Evolutionary conservation across 2,888 invertebrate genomes (phyloP), one percentile per base, ranked within the genome.

Genomic region (Monopis laevigella): DNA sequence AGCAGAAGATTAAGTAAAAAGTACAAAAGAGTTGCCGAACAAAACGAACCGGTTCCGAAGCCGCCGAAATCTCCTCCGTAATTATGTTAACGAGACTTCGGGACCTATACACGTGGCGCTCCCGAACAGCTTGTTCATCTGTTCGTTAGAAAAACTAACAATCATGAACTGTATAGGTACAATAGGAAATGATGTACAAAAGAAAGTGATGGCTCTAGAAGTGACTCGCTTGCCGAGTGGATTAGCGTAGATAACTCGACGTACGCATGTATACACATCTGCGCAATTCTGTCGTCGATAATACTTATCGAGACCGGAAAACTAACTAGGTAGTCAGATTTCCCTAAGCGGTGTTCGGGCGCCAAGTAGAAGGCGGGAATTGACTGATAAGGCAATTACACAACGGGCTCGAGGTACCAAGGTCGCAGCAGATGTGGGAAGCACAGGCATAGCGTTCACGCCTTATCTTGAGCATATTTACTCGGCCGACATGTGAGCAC

Each of bases 391-490:
- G 63, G 58, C 59, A 62, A 64, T 70, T 73, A 73, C 62, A 65
- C 73, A 69, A 74, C 69, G 61, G 59, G 62, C 65, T 56, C 56
- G 50, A 61, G 65, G 48, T 66, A 63, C 72, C 78, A 80, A 78
- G 78, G 78, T 72, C 77, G 73, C 56, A 59, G 66, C 77, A 75
- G 80, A 74, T 75, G 77, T 74, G 74, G 71, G 73, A 74, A 74
- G 71, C 65, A 77, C 68, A 78, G 62, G 62, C 69, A 55, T 58
- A 62, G 56, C 69, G 69, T 75, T 75, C 63, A 75, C 58, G 48
- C 61, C 70, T 73, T 77, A 75, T 80, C 77, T 65, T 51, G 48
- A 50, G 51, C 55, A 61, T 74, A 71, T 80, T 78, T 74, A 66
- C 65, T 50, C 52, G 64, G 59, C 24, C 41, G 41, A 41, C 41